These are phyloP conservation scores for Bubalus kerabau DNA, from an alignment of 2,113 vertebrate genomes.

Conservation along the genomic window DNA sequence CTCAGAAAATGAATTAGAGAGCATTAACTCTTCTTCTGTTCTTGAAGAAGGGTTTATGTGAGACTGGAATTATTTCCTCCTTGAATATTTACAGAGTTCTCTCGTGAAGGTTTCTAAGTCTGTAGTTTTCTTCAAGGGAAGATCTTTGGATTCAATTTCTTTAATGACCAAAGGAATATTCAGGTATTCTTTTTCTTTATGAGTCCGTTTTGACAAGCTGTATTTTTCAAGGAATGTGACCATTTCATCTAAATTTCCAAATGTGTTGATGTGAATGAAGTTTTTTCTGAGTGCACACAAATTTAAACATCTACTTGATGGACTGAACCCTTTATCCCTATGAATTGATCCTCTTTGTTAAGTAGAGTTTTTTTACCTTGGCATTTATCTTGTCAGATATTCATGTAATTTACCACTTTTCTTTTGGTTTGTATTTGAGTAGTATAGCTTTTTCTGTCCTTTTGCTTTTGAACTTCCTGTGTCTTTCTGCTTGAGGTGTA, in stretches of 20 bases:
- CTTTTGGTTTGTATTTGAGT: not conserved
- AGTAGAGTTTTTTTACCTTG: not conserved
- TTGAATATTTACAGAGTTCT: not conserved
- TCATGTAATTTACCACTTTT: not conserved
- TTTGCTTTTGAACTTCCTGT: not conserved
- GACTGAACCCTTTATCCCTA: not conserved
- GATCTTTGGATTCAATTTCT: not conserved
- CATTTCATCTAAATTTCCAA: not conserved
- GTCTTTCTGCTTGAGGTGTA: too few species aligned
- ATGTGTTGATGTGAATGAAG: not conserved
- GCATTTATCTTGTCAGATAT: not conserved
- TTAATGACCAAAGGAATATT: not conserved
- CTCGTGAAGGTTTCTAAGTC: not conserved
- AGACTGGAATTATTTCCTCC: not conserved
- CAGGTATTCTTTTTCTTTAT: not conserved
- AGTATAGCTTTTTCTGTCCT: not conserved
- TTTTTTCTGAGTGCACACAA: not conserved
- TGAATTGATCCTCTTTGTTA: not conserved
- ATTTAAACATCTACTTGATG: not conserved
- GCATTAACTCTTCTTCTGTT: not conserved
- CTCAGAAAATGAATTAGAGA: not conserved
- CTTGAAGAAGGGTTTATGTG: not conserved
- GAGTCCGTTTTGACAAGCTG: not conserved
- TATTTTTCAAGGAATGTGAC: not conserved
- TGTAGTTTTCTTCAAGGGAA: not conserved